Evolutionary conservation across 2,888 invertebrate species (phyloP), one percentile per base, ranked within the genome.

Genomic region (Nematopogon swammerdamellus): DNA sequence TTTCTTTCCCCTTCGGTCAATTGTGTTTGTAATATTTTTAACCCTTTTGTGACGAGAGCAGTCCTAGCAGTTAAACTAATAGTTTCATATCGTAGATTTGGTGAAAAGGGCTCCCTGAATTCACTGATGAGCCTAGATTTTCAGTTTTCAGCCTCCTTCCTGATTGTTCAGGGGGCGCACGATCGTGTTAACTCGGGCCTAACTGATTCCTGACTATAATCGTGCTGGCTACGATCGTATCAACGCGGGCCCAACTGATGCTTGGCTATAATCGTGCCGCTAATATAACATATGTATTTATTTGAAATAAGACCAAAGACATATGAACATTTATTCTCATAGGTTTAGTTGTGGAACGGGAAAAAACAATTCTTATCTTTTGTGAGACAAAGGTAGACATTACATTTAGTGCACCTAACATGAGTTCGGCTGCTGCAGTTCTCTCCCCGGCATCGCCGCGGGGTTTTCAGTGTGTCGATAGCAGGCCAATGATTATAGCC

Each of bases 371-470:
- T 50, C 11, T 20, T 47, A 25, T 53, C 51, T 48, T 53, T 53
- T 29, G 25, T 57, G 18, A 54, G 54, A 36, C 59, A 59, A 2
- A 59, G 48, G 46, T 59, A 59, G 5, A 59, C 50, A 46, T 58
- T 54, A 29, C 57, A 56, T 49, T 59, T 57, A 1, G 56, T 45
- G 44, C 59, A 58, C 52, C 57, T 54, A 45, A 53, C 55, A 20
- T 53, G 52, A 43, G 54, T 56, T 18, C 58, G 51, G 46, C 57
- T 51, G 25, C 47, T 49, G 44, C 51, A 53, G 20, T 53, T 18
- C 43, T 45, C 48, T 17, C 46, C 51, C 49, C 51, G 49, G 48
- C 52, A 52, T 42, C 49, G 47, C 43, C 49, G 49, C 8, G 43
- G 52, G 49, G 47, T 50, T 50, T 44, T 54, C 52, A 54, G 44